phyloP scores from a whole-genome alignment of 1,140 invertebrate species.

The Camponotus pennsylvanicus region DNA sequence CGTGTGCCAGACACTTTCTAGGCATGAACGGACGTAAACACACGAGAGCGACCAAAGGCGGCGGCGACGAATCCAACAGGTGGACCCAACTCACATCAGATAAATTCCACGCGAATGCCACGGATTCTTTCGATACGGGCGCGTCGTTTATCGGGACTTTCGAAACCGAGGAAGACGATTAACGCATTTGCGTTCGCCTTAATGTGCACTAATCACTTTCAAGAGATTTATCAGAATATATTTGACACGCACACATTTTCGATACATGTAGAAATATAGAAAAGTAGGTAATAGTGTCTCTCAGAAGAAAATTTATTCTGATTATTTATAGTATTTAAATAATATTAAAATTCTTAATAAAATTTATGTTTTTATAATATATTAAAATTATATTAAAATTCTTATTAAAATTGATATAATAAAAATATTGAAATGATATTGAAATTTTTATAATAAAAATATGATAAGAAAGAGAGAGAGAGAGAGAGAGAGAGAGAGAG shows the following conservation, averaged over 20 bases:
- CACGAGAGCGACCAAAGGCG: neutral
- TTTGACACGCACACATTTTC: neutral
- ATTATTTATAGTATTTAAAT: neutral
- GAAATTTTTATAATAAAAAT: neutral
- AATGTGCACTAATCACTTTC: neutral
- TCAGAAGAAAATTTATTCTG: neutral
- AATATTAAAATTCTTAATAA: too few relatives aligned
- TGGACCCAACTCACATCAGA: slow-evolving; percentile 14
- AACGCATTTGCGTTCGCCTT: neutral
- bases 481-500: neutral
- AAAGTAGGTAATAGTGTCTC: neutral
- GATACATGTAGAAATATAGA: neutral
- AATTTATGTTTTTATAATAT: too few relatives aligned
- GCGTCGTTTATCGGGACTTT: slow-evolving; percentile 36
- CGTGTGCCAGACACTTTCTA: slow-evolving; percentile 47
- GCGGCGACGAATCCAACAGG: slow-evolving; percentile 48
- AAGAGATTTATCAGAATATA: slow-evolving; percentile 1
- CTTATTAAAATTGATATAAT: too few relatives aligned
- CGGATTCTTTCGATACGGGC: slow-evolving; percentile 34
- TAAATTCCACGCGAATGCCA: slow-evolving; percentile 47
- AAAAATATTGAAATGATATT: neutral
- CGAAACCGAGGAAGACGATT: slow-evolving; percentile 41
- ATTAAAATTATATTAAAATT: too few relatives aligned
- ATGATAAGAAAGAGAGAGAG: neutral
- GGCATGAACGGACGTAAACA: slow-evolving; percentile 41